Base-by-base conservation (phyloP, 2,113 vertebrate genomes). In the Esox niger region DNA sequence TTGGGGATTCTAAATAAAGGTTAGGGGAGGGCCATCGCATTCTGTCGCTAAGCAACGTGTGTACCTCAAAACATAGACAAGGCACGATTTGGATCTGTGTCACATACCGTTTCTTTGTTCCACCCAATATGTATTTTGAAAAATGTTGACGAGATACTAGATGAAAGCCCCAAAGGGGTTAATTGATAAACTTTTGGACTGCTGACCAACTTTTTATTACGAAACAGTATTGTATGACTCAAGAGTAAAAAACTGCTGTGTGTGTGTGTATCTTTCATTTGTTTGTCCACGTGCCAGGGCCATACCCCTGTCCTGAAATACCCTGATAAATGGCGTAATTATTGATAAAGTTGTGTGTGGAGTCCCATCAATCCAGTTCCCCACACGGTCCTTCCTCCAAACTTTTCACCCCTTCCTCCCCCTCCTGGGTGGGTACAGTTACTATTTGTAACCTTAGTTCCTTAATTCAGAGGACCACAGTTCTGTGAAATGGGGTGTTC, bases 241-340 rank as follows among this genome's bases (percentile, higher is more conserved):
- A 43, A n/a, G 47, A 52, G 47, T 6, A 1, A 52, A n/a, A 52
- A 52, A 52, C 20, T 9, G 8, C 2, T 59, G 56, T 43, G 55
- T 59, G 55, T 47, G 54, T 68, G 66, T 68, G 65, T 55, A n/a
- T 66, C 30, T 23, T 64, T n/a, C 64, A 66, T n/a, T n/a, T n/a
- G n/a, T n/a, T n/a, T 72, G 74, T 68, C 23, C 56, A 67, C 26
- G 27, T 74, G 77, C 60, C 58, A 55, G 31, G 20, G 43, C 17
- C 43, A 46, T 29, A 61, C 68, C 73, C 69, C 66, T 70, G 64
- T 68, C 68, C 61, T 31, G 17, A 26, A 43, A 65, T 76, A 62
- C 61, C 62, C 38, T 74, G 78, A 88, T 76, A 46, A 78, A 82
- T 75, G 72, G 78, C 74, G 79, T 80, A 81, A 88, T 85, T 82